phyloP scores from a whole-genome alignment of 2,113 vertebrate species.

The Oxyura jamaicensis region DNA sequence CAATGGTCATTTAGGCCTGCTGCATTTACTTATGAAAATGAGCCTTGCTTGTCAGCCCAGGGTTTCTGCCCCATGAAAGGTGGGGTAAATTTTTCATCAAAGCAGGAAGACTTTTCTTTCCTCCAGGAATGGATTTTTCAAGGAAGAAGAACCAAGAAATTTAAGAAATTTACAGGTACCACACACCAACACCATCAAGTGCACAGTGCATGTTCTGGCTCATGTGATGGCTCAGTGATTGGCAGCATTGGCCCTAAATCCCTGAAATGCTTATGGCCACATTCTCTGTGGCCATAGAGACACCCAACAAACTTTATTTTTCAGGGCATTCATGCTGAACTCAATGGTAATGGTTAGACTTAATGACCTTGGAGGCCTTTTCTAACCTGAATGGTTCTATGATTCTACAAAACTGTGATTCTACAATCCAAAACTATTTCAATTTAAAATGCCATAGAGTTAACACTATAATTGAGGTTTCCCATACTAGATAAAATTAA shows the following conservation, averaged over 20 bases:
- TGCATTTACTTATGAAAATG: background rate
- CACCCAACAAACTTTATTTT: background rate
- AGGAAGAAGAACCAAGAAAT: background rate
- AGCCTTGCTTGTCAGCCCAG: background rate
- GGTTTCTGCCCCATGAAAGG: background rate
- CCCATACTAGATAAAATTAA: background rate
- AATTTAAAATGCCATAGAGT: background rate
- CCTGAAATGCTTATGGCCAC: background rate
- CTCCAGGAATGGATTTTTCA: background rate
- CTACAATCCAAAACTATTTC: background rate
- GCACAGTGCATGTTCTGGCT: background rate
- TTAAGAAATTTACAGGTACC: background rate
- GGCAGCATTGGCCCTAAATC: background rate
- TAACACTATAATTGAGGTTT: background rate
- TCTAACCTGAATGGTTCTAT: background rate
- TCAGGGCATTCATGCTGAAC: background rate
- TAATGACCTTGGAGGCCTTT: background rate
- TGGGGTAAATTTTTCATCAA: background rate
- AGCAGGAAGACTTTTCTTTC: background rate
- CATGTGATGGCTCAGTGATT: background rate
- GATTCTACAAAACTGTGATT: background rate
- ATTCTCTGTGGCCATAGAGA: background rate
- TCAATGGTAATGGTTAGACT: background rate
- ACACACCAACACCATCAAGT: background rate
- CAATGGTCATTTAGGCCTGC: background rate